These are phyloP conservation scores for Eleutherodactylus coqui DNA, from an alignment of 2,797 vertebrate genomes.

Conservation along the genomic window DNA sequence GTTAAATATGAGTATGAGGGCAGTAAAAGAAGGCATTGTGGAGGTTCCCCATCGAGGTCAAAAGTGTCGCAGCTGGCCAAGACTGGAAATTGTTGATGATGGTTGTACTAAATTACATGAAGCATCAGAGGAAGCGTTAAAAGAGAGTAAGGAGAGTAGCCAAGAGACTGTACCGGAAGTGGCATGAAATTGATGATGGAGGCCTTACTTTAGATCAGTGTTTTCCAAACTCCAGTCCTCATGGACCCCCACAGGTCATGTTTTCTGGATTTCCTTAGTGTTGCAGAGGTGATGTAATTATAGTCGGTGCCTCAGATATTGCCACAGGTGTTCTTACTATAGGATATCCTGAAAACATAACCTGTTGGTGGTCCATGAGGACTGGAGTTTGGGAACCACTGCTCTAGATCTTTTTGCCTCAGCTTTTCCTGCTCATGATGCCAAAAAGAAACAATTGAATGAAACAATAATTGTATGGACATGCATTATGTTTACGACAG, in stretches of 20 bases:
- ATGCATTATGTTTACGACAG: too few relatives aligned
- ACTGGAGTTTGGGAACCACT: too few relatives aligned
- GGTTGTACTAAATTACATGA: slow-evolving; percentile 80
- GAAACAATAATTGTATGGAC: not conserved
- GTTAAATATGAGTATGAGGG: slow-evolving; percentile 70
- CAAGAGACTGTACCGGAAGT: slow-evolving; percentile 48
- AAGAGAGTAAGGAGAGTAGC: slow-evolving; percentile 52
- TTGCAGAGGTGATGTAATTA: too few relatives aligned
- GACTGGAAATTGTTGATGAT: slow-evolving; percentile 79
- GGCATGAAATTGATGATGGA: not conserved
- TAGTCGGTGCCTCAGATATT: too few relatives aligned
- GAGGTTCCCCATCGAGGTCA: slow-evolving; percentile 75
- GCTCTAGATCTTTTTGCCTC: not conserved
- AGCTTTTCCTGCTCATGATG: not conserved
- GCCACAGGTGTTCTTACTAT: too few relatives aligned
- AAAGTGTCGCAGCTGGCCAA: slow-evolving; percentile 89
- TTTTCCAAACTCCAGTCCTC: too few relatives aligned
- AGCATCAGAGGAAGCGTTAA: slow-evolving; percentile 2
- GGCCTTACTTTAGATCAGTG: too few relatives aligned
- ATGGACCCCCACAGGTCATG: too few relatives aligned
- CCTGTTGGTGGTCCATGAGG: too few relatives aligned
- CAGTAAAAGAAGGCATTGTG: slow-evolving; percentile 71
- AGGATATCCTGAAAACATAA: too few relatives aligned
- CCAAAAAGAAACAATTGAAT: not conserved
- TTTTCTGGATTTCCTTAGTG: too few relatives aligned